Evolutionary conservation across 2,888 invertebrate genomes (phyloP), one percentile per base, ranked within the genome.

Genomic region (Scaptomyza tumidula): DNA sequence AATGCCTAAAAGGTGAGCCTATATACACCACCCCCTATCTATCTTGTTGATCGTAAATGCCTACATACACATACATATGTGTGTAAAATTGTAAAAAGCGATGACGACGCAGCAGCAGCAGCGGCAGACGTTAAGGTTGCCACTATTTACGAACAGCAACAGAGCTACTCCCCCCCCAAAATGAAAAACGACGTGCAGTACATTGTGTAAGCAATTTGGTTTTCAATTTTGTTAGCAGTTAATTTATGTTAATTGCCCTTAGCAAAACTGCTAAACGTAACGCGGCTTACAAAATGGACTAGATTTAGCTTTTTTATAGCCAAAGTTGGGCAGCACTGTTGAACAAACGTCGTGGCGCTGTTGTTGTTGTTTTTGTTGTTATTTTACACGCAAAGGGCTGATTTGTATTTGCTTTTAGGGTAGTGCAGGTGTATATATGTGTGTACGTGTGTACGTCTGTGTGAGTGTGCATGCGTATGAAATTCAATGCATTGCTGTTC

Each of bases 1-100:
- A 89, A 89, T 92, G 88, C 92, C 92, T 70, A 92, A 92, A 88
- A 91, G 92, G 92, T 92, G 86, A 89, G 83, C 65, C 62, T 39
- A 48, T 63, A n/a, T n/a, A n/a, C n/a, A 33, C 45, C 10, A 14
- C 57, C 56, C 56, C 46, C 60, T 54, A 62, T 65, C 52, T 78
- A 60, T 67, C 29, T 39, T 52, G 37, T 63, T 67, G 60, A 70
- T 75, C 56, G 61, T 62, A 53, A 45, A 74, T 59, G 41, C 41
- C 16, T 41, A 10, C 33, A 6, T 59, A 53, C 37, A 10, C 33
- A 6, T 59, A 53, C 37, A 50, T 71, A 46, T 62, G 59, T 65
- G 50, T 78, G 56, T 54, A 62, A 54, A 57, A 14, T 59, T 59
- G 44, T 58, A 55, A 54, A 54, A 64, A 61, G 74, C 58, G 79